A percentile compares a stretch with the other conserved stretches of the same genome.
Evolutionary conservation across 1,140 invertebrate genomes (phyloP).

Genomic region (Sminthurides bifidus): DNA sequence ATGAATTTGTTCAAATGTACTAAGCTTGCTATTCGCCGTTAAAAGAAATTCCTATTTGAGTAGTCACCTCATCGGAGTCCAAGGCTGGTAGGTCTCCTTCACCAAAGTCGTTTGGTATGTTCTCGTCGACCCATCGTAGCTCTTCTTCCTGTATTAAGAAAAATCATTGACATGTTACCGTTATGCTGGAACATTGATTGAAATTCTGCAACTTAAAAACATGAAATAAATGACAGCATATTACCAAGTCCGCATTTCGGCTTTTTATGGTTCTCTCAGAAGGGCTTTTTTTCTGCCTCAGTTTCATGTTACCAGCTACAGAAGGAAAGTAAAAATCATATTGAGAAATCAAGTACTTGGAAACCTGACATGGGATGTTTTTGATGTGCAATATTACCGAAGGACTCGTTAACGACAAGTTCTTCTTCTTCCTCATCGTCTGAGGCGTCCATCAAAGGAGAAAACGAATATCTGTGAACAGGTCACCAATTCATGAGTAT

Average conservation of each 20-base stretch:
- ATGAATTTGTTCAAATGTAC: neutral
- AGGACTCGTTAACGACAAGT: constrained; percentile 69
- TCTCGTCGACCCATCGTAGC: constrained; percentile 82
- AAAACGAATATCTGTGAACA: constrained; percentile 65
- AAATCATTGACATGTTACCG: neutral
- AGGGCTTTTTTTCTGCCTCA: constrained; percentile 18
- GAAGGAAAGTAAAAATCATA: neutral
- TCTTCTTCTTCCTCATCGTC: constrained; percentile 65
- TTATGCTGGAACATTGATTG: neutral
- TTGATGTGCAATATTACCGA: too few species aligned
- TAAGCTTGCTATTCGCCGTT: neutral
- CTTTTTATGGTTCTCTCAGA: constrained; percentile 13
- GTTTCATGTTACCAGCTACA: constrained; percentile 25
- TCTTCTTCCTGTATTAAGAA: constrained; percentile 53
- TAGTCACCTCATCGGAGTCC: constrained; percentile 65
- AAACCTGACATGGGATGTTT: too few species aligned
- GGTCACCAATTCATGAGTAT: neutral
- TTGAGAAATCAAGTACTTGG: too few species aligned
- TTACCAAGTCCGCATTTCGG: constrained; percentile 14
- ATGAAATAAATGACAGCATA: constrained; percentile 5
- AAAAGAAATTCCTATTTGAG: constrained; percentile 8
- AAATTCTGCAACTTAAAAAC: neutral
- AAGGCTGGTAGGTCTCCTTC: constrained; percentile 64
- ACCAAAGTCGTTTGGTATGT: constrained; percentile 63
- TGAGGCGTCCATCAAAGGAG: constrained; percentile 71